Evolutionary conservation across 2,888 invertebrate genomes (phyloP).

Genomic region (Eremobia ochroleuca): DNA sequence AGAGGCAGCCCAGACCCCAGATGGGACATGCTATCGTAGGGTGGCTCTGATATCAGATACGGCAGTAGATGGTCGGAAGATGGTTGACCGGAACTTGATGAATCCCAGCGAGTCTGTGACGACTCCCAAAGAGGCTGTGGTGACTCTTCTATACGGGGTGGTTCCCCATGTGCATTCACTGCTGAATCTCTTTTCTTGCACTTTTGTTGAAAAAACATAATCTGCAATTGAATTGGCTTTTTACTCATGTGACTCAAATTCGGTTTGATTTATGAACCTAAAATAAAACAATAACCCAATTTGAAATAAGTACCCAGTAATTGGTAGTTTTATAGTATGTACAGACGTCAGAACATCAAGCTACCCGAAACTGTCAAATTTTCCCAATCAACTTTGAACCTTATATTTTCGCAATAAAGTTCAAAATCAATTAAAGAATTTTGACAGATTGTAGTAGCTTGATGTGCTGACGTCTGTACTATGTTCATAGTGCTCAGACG

Average conservation of each 20-base stretch:
- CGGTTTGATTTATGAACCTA: not conserved
- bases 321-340: too few species aligned
- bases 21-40: not conserved
- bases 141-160: not conserved
- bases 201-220: slow-evolving; percentile 24
- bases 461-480: too few species aligned
- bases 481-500: too few species aligned
- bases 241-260: not conserved
- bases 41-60: not conserved
- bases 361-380: too few species aligned
- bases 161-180: not conserved
- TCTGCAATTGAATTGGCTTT: slow-evolving; percentile 3
- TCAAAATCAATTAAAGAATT: too few species aligned
- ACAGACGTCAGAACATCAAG: too few species aligned
- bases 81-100: slow-evolving; percentile 2
- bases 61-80: slow-evolving; percentile 1
- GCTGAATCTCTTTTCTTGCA: not conserved
- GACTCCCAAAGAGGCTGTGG: slow-evolving; percentile 3
- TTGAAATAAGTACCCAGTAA: too few species aligned
- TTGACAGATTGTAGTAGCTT: too few species aligned
- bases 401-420: too few species aligned
- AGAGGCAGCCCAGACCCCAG: not conserved
- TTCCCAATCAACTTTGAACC: too few species aligned
- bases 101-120: slow-evolving; percentile 5
- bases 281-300: not conserved